These are phyloP conservation scores for Heteromormyrus szaboi DNA, from an alignment of 2,797 vertebrate species.

Conservation along the genomic window DNA sequence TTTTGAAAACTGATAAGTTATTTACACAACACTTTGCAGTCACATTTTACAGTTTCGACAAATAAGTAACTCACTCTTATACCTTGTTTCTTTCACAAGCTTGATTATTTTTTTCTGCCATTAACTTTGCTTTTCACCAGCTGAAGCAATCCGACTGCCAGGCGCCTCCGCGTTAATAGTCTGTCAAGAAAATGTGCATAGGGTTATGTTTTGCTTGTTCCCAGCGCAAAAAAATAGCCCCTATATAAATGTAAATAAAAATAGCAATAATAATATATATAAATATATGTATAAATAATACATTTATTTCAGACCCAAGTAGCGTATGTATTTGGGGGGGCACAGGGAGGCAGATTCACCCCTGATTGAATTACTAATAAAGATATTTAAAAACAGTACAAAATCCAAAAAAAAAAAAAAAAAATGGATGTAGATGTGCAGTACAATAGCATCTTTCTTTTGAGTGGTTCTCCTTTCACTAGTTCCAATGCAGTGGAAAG, in stretches of 20 bases:
- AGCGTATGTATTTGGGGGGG: neutral
- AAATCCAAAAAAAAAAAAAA: neutral
- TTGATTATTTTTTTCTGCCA: neutral
- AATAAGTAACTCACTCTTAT: neutral
- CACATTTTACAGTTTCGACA: neutral
- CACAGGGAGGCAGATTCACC: too few species aligned
- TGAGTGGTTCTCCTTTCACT: neutral
- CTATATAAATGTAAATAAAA: neutral
- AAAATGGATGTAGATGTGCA: neutral
- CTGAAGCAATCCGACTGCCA: neutral
- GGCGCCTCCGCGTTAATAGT: neutral
- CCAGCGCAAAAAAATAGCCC: neutral
- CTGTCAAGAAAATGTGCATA: neutral
- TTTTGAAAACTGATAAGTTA: neutral
- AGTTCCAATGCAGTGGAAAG: neutral
- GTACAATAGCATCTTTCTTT: neutral
- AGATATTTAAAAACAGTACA: neutral
- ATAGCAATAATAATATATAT: neutral
- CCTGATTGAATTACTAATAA: neutral
- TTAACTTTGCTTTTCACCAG: neutral
- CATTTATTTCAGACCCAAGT: neutral
- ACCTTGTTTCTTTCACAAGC: neutral
- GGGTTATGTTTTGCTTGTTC: neutral
- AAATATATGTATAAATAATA: too few species aligned
- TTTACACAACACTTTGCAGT: neutral